phyloP scores from a whole-genome alignment of 1,140 invertebrate genomes.

The Drosophila sechellia region DNA sequence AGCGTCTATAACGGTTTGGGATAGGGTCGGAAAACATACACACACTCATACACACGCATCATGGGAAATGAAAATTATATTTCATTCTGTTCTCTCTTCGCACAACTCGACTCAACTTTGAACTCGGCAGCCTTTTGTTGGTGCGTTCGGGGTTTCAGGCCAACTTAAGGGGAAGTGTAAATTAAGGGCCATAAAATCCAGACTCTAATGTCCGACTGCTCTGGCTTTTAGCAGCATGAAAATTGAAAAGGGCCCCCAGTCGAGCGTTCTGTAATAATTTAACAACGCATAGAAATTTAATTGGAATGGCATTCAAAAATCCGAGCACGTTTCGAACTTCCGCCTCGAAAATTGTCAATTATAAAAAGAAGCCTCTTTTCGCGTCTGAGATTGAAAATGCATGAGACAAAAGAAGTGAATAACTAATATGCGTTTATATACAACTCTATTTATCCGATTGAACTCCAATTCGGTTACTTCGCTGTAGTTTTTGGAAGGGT shows the following conservation, averaged over 20 bases:
- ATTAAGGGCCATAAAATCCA: constrained; percentile 75
- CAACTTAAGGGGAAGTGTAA: constrained; percentile 72
- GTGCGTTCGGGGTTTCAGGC: constrained; percentile 5
- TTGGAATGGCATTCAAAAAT: constrained; percentile 55
- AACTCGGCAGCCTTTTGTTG: constrained; percentile 35
- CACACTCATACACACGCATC: constrained; percentile 15
- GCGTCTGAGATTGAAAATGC: background rate
- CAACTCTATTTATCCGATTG: background rate
- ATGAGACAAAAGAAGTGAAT: no score
- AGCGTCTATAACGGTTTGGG: constrained; percentile 47
- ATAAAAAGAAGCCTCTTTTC: constrained; percentile 10
- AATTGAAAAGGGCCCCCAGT: constrained; percentile 46
- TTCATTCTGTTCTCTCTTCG: constrained; percentile 45
- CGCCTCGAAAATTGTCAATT: constrained; percentile 14
- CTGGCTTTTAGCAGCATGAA: constrained; percentile 75
- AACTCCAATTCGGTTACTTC: background rate
- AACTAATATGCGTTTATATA: no score
- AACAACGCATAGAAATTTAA: constrained; percentile 43
- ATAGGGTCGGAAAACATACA: constrained; percentile 28
- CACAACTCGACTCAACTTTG: constrained; percentile 41
- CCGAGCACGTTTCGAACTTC: constrained; percentile 50
- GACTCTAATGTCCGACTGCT: constrained; percentile 58
- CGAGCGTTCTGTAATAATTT: constrained; percentile 59
- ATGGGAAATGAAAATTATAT: constrained; percentile 81
- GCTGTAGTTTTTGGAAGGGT: constrained; percentile 18